Evolutionary conservation across 2,113 vertebrate genomes (phyloP), one percentile per base, ranked within the genome.

Genomic region (Leptodactylus fuscus): DNA sequence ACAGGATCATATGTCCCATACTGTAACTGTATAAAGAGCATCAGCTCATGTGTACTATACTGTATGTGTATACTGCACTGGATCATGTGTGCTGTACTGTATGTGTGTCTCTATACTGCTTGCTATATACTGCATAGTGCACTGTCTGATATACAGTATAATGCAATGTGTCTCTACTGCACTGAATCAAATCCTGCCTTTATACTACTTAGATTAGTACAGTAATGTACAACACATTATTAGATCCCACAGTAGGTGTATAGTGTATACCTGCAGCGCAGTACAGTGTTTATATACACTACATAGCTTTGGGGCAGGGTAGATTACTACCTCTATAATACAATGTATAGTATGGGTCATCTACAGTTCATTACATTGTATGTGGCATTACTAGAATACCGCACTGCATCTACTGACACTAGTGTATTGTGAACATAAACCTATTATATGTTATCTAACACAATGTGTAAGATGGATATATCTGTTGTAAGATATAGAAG

Each of bases 341-440:
- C 60, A 29, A 16, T 32, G 27, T 65, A 1, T 65, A 15, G n/a
- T n/a, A n/a, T n/a, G 9, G 60, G 60, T 65, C 60, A 32, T 16
- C 13, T 32, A 65, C 60, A 70, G 29, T 38, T 70, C 67, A 70
- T 18, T 38, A 16, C 67, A 70, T 36, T 70, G 67, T 71, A n/a
- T 44, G 20, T 44, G 10, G 24, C 69, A 71, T 41, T 71, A 41
- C 38, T 70, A 70, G 16, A 70, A 34, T 70, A 70, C 67, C 34
- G 67, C 20, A 70, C 18, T 38, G 67, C 32, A 70, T n/a, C 20
- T 41, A 44, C 38, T n/a, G 9, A 12, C 38, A 24, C 46, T 13
- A 15, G 3, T 11, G 18, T 38, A 38, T 3, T 70, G 36, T 22
- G 6, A 58, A 18, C 9, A 16, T 67, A 34, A 58, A 58, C 62